Percentiles rank a stretch among this genome's conserved stretches.
These are phyloP conservation scores for Orthosia gothica DNA, from an alignment of 2,888 invertebrate genomes.

Conservation along the genomic window DNA sequence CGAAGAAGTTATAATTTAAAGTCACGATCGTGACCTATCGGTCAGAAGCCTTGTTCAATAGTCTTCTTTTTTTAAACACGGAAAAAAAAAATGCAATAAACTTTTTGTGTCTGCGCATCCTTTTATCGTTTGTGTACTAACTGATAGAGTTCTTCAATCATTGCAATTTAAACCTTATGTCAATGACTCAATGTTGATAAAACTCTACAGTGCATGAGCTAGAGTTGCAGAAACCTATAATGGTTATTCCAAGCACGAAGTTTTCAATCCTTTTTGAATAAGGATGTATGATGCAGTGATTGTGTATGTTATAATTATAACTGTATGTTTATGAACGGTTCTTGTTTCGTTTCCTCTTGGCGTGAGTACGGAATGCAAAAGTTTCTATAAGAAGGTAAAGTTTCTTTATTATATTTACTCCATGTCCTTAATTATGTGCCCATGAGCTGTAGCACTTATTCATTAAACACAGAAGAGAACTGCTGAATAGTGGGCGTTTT, in stretches of 20 bases:
- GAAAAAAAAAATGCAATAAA: background rate
- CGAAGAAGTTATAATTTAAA: slow-evolving; percentile 26
- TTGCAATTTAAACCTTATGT: slow-evolving; percentile 26
- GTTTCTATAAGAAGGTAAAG: too few species aligned
- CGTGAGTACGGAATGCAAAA: background rate
- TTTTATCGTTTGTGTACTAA: slow-evolving; percentile 17
- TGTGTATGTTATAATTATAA: background rate
- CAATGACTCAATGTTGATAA: background rate
- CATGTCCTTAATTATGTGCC: background rate
- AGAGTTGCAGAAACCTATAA: background rate
- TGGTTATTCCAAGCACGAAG: background rate
- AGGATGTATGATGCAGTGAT: background rate
- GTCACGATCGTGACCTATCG: slow-evolving; percentile 58
- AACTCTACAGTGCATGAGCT: background rate
- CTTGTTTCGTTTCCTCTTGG: background rate
- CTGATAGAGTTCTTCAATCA: background rate
- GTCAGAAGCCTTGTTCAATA: slow-evolving; percentile 23
- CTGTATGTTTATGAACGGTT: background rate
- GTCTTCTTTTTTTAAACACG: background rate
- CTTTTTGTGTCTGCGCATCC: slow-evolving; percentile 36
- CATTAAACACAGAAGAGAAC: background rate
- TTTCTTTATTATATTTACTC: background rate
- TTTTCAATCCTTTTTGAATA: background rate
- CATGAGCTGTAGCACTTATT: background rate
- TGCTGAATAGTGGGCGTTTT: background rate